Conservation (phyloP, 2,113 vertebrate genomes). For the Vanacampus margaritifer region DNA sequence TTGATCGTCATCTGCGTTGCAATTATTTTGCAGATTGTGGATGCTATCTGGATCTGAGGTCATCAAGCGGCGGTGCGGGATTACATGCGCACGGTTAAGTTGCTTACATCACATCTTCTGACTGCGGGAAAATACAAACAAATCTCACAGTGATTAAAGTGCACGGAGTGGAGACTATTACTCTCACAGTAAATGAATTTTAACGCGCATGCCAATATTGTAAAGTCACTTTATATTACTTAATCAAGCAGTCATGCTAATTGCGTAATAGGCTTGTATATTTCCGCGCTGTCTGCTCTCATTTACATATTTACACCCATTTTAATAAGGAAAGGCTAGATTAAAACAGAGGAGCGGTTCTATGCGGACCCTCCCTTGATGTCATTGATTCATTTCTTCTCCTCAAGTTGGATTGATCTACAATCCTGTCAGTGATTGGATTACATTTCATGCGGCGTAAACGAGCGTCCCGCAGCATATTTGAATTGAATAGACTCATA, state of each 20-base stretch:
- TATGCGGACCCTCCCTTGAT: slow-evolving; percentile 39
- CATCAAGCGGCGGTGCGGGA: slow-evolving; percentile 53
- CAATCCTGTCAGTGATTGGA: slow-evolving; percentile 25
- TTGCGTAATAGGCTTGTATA: slow-evolving; percentile 67
- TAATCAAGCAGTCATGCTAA: slow-evolving; percentile 67
- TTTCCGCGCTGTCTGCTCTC: slow-evolving; percentile 62
- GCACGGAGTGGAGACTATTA: slow-evolving; percentile 17
- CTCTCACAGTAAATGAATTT: slow-evolving; percentile 32
- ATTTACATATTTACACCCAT: slow-evolving; percentile 61
- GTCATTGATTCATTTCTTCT: slow-evolving; percentile 56
- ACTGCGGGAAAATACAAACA: background rate
- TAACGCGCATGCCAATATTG: slow-evolving; percentile 30
- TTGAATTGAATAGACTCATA: slow-evolving; percentile 15
- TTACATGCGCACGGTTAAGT: slow-evolving; percentile 39
- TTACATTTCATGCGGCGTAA: slow-evolving; percentile 19
- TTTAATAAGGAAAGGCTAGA: slow-evolving; percentile 59
- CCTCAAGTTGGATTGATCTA: slow-evolving; percentile 40
- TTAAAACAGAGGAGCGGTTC: slow-evolving; percentile 44
- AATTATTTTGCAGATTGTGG: slow-evolving; percentile 60
- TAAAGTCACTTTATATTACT: slow-evolving; percentile 55
- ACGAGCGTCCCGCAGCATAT: slow-evolving; percentile 1
- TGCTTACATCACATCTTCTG: slow-evolving; percentile 20
- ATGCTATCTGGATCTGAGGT: slow-evolving; percentile 51
- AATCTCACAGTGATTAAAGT: background rate
- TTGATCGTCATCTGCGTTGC: slow-evolving; percentile 58